phyloP scores from a whole-genome alignment of 1,140 invertebrate species.

The Bombus confusus region DNA sequence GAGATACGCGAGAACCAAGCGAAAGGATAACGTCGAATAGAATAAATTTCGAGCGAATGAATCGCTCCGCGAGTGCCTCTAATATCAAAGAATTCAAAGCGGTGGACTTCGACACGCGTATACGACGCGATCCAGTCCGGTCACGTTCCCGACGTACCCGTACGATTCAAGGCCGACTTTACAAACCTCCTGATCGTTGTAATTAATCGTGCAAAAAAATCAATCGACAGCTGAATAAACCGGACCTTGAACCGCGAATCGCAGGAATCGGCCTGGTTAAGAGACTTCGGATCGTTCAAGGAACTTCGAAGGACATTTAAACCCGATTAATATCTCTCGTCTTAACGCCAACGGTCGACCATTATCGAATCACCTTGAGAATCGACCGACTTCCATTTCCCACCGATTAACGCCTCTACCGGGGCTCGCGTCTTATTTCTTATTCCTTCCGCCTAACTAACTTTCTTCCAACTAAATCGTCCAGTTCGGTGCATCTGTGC shows the following conservation, averaged over 20 bases:
- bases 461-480: no score
- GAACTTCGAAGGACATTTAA: neutral
- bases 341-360: neutral
- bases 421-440: no score
- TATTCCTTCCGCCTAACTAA: no score
- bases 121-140: conserved; percentile 37
- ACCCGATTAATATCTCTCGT: neutral
- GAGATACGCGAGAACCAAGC: neutral
- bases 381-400: no score
- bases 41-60: neutral
- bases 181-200: conserved; percentile 61
- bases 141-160: conserved; percentile 39
- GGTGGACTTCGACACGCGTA: conserved; percentile 33
- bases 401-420: no score
- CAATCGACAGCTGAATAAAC: conserved; percentile 17
- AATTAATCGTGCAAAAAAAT: conserved; percentile 60
- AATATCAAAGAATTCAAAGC: conserved; percentile 59
- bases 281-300: neutral
- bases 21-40: neutral
- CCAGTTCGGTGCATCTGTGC: no score
- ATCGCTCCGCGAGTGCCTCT: conserved; percentile 36
- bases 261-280: neutral
- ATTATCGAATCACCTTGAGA: neutral
- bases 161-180: conserved; percentile 70
- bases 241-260: conserved; percentile 43